These are phyloP conservation scores for Masnerella sp. DNA, from an alignment of 2,888 invertebrate genomes.

Conservation along the genomic window DNA sequence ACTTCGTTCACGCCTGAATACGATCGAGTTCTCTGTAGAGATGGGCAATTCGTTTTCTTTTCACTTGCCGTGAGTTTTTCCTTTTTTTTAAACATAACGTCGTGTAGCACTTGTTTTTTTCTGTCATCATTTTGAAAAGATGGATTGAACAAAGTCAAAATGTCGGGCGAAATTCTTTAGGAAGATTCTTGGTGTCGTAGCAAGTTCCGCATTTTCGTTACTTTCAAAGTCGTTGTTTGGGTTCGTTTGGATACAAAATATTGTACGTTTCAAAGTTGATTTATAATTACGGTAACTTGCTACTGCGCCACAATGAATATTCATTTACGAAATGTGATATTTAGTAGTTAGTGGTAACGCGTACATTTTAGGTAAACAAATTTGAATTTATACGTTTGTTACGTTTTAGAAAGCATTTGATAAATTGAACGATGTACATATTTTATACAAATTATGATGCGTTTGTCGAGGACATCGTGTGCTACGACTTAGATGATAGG, in stretches of 20 bases:
- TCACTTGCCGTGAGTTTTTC: background rate
- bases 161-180: conserved; percentile 42
- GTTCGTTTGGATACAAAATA: background rate
- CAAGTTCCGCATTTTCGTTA: conserved; percentile 19
- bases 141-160: conserved; percentile 58
- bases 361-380: conserved; percentile 54
- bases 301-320: conserved; percentile 44
- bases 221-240: background rate
- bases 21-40: conserved; percentile 52
- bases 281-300: conserved; percentile 28
- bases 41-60: conserved; percentile 29
- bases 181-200: conserved; percentile 40
- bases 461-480: conserved; percentile 56
- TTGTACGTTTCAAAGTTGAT: background rate
- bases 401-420: conserved; percentile 60
- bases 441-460: conserved; percentile 61
- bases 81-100: too few species aligned
- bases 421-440: conserved; percentile 59
- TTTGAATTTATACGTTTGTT: conserved; percentile 61
- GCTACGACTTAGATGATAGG: conserved; percentile 54
- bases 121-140: conserved; percentile 23
- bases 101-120: conserved; percentile 13
- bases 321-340: conserved; percentile 61
- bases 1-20: conserved; percentile 47
- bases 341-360: conserved; percentile 58